phyloP scores from a whole-genome alignment of 2,888 invertebrate genomes.

The Macrophya alboannulata region DNA sequence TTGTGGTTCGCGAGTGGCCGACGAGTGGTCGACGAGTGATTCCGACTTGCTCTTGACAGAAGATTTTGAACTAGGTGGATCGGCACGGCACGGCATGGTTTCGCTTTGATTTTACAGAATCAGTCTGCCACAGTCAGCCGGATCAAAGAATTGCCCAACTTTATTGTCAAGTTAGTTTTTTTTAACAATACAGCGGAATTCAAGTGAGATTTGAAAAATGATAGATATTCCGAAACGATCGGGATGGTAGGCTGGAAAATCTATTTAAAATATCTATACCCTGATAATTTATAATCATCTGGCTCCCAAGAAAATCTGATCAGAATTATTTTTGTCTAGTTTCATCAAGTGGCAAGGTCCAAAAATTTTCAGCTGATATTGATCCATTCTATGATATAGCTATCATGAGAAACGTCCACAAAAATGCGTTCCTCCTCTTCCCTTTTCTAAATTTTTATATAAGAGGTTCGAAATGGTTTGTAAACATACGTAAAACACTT shows the following conservation, averaged over 20 bases:
- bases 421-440: background rate
- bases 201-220: background rate
- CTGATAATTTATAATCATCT: too few relatives aligned
- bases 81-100: background rate
- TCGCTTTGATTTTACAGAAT: background rate
- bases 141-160: slow-evolving; percentile 9
- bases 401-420: too few relatives aligned
- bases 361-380: too few relatives aligned
- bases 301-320: too few relatives aligned
- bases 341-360: too few relatives aligned
- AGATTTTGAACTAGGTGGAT: background rate
- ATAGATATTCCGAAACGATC: background rate
- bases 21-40: slow-evolving; percentile 46
- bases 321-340: too few relatives aligned
- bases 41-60: slow-evolving; percentile 25
- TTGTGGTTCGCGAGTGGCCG: slow-evolving; percentile 45
- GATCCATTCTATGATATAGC: too few relatives aligned
- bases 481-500: background rate
- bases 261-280: too few relatives aligned
- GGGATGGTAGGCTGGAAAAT: background rate
- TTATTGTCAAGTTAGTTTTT: background rate
- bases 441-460: background rate
- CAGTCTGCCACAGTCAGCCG: background rate
- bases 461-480: background rate
- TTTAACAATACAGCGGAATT: background rate